phyloP scores from a whole-genome alignment of 2,113 vertebrate genomes.

The Esox niger region DNA sequence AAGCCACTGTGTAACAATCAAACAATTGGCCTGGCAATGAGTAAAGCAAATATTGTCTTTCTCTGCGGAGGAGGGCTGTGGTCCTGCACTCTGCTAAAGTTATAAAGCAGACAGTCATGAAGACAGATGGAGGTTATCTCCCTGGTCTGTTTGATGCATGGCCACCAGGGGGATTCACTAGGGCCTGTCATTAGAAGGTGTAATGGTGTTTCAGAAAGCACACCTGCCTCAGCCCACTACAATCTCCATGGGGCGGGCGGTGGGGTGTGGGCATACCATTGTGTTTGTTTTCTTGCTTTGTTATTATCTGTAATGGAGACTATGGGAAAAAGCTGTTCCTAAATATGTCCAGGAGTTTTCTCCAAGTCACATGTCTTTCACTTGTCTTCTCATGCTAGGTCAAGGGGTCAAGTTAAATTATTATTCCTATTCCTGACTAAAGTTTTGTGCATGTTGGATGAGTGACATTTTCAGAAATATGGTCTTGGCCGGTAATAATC shows the following conservation, averaged over 20 bases:
- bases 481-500: slow-evolving; percentile 23
- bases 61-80: slow-evolving; percentile 24
- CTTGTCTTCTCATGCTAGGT: no score
- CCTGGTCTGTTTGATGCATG: slow-evolving; percentile 28
- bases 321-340: no score
- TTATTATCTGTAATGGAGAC: no score
- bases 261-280: slow-evolving; percentile 16
- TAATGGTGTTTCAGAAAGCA: slow-evolving; percentile 45
- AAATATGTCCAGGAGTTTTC: no score
- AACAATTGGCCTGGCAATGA: slow-evolving; percentile 4
- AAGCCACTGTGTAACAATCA: slow-evolving; percentile 35
- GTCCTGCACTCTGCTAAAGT: slow-evolving; percentile 52
- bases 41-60: slow-evolving; percentile 52
- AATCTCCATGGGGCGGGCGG: neutral
- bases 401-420: no score
- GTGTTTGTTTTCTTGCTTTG: slow-evolving; percentile 27
- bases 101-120: slow-evolving; percentile 68
- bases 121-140: slow-evolving; percentile 67
- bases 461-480: slow-evolving; percentile 23
- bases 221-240: slow-evolving; percentile 49
- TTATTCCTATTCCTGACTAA: neutral
- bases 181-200: slow-evolving; percentile 49
- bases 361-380: no score
- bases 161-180: slow-evolving; percentile 26
- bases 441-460: neutral